Evolutionary conservation across 2,113 vertebrate genomes (phyloP).

Genomic region (Ailurus styani): DNA sequence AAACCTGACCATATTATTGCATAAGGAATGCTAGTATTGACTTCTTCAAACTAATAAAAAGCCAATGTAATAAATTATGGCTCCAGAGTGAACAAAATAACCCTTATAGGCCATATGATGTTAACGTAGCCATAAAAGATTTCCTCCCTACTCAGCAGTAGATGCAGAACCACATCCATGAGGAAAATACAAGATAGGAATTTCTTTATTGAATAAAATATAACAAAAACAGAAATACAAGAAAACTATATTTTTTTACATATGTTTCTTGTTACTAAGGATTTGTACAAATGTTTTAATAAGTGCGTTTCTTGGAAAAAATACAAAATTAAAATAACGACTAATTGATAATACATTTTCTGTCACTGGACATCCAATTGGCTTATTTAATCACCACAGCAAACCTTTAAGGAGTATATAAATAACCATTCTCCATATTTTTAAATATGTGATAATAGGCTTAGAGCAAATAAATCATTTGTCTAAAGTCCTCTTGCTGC

Average conservation of each 20-base stretch:
- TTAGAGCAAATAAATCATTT: not conserved
- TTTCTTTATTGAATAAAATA: conserved; percentile 9
- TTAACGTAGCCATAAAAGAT: conserved; percentile 57
- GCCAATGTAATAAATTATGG: conserved; percentile 38
- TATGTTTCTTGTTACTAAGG: not conserved
- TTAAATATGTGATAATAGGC: not conserved
- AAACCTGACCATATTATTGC: conserved; percentile 36
- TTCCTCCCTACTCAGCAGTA: conserved; percentile 44
- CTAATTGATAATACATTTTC: not conserved
- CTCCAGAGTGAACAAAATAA: conserved; percentile 49
- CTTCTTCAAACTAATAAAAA: conserved; percentile 53
- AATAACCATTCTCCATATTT: not conserved
- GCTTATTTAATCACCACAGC: not conserved
- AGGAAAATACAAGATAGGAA: not conserved
- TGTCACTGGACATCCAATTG: not conserved
- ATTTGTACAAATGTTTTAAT: not conserved
- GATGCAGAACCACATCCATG: not conserved
- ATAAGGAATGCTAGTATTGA: conserved; percentile 39
- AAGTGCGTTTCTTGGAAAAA: not conserved
- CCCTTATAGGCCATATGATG: conserved; percentile 17
- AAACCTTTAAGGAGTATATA: not conserved
- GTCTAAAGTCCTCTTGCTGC: not conserved
- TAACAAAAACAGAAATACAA: not conserved
- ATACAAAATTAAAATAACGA: not conserved
- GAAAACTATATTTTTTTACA: not conserved